Evolutionary conservation across 2,113 vertebrate genomes (phyloP).

Genomic region (Toxotes chatareus): DNA sequence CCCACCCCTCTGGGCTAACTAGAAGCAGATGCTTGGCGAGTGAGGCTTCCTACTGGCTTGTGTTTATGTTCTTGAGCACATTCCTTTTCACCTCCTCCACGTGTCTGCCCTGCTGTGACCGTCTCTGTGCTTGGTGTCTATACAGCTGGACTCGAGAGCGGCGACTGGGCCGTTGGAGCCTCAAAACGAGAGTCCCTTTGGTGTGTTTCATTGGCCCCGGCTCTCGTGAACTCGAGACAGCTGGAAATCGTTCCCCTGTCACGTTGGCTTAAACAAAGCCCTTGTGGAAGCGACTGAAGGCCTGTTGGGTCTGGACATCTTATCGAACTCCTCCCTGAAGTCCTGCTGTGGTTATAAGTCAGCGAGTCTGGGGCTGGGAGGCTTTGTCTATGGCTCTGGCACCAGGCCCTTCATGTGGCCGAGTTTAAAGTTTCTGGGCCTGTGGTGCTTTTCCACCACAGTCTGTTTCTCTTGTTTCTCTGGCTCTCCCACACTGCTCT

Average conservation of each 20-base stretch:
- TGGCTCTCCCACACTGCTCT: conserved; percentile 9
- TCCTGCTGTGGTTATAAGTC: conserved; percentile 58
- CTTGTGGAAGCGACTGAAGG: conserved; percentile 34
- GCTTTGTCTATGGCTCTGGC: conserved; percentile 62
- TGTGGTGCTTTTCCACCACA: conserved; percentile 21
- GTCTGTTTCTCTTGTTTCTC: conserved; percentile 20
- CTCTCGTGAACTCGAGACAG: conserved; percentile 51
- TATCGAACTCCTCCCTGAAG: conserved; percentile 51
- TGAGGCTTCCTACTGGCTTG: conserved; percentile 62
- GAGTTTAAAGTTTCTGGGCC: conserved; percentile 42
- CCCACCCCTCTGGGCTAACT: conserved; percentile 63
- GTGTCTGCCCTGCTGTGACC: conserved; percentile 67
- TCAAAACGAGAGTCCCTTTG: conserved; percentile 10
- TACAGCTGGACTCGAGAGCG: conserved; percentile 61
- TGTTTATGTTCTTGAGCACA: conserved; percentile 77
- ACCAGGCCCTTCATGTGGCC: conserved; percentile 36
- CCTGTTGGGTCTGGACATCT: conserved; percentile 49
- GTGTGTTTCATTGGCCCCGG: conserved; percentile 42
- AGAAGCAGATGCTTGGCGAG: conserved; percentile 71
- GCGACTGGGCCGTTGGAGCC: conserved; percentile 14
- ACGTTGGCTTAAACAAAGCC: conserved; percentile 56
- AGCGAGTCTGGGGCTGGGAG: conserved; percentile 48
- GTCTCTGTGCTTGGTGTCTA: conserved; percentile 46
- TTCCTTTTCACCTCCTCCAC: conserved; percentile 74
- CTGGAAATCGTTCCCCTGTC: conserved; percentile 67